Evolutionary conservation across 1,140 invertebrate genomes (phyloP), one percentile per base, ranked within the genome.

Genomic region (Formica selysi): DNA sequence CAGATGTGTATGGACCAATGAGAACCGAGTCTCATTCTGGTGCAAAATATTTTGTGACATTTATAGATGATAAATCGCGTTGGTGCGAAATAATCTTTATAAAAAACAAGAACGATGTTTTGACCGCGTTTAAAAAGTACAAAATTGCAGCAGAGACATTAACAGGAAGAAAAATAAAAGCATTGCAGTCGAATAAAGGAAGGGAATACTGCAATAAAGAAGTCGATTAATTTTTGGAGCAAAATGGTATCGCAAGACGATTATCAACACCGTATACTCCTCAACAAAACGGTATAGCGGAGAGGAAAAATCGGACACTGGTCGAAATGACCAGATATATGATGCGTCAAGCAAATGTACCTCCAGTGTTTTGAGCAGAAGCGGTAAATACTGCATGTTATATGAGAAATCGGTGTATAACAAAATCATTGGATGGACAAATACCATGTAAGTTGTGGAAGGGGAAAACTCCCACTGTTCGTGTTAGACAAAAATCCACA

Each of bases 361-460:
- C 11, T 11, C 41, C 41, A 3, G 2, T 11, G 3, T 83, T 84
- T 32, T 84, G 80, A 61, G 80, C 80, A 32, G 80, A 84, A 57
- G 41, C 61, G 5, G 2, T 74, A n/a, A 74, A 62, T 51, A 70
- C 61, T 6, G 57, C 41, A 0, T 65, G 54, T 74, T 44, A 44
- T 13, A 22, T 22, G 22, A 22, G 22, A 22, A 22, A 22, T 22
- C 22, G 22, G 22, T 22, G 22, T 22, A 11, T 13, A 44, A 44
- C 41, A 44, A 44, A 13, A 11, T 11, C 41, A 44, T 11, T 44
- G 11, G 5, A 5, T 44, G 41, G 11, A 44, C 2, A 22, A 13
- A 13, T 13, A 44, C 41, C 41, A 10, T 0, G 11, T 2, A 44
- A 13, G 2, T 11, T 44, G 2, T 44, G 41, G 48, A 61, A 97